Evolutionary conservation across 92 coral and sea anemone species (phyloP), one percentile per base, ranked within the genome.

Genomic region (Umimayanthus kanabou): DNA sequence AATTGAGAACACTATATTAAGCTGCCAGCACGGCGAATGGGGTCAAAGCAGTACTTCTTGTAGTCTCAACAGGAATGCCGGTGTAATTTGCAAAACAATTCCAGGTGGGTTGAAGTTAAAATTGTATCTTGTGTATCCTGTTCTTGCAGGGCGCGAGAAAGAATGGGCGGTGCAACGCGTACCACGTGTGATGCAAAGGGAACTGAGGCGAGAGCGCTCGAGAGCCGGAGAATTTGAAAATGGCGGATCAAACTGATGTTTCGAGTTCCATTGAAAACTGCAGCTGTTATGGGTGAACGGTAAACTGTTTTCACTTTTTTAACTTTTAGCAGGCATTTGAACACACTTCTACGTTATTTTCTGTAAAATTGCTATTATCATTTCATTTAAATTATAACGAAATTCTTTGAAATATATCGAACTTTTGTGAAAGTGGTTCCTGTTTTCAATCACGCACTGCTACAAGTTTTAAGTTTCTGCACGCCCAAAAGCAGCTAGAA

Each of bases 121-220:
- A n/a, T n/a, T n/a, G n/a, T n/a, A n/a, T n/a, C n/a, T n/a, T n/a
- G n/a, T n/a, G n/a, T n/a, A n/a, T n/a, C n/a, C n/a, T n/a, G n/a
- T n/a, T n/a, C n/a, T n/a, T n/a, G n/a, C 50, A 47, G 50, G 50
- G 50, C 50, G 50, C 50, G 0, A 67, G 0, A 67, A 67, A 77
- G 69, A 79, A 49, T 8, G 82, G 69, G 82, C 82, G 82, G 65
- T 39, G 66, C 33, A 47, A 77, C 65, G 65, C 81, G 81, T 77
- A 39, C 81, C 81, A 20, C 64, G 16, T 22, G 82, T 78, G 66
- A 78, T 26, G 33, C 82, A 13, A 18, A 14, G 66, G 64, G 66
- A 45, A 49, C 82, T 78, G 82, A 69, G 82, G 82, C 39, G 66
- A 78, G 82, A 49, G 82, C 67, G 82, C 82, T 78, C 67, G 37